Conservation (phyloP, 2,888 invertebrate species). For the Notodonta ziczac region DNA sequence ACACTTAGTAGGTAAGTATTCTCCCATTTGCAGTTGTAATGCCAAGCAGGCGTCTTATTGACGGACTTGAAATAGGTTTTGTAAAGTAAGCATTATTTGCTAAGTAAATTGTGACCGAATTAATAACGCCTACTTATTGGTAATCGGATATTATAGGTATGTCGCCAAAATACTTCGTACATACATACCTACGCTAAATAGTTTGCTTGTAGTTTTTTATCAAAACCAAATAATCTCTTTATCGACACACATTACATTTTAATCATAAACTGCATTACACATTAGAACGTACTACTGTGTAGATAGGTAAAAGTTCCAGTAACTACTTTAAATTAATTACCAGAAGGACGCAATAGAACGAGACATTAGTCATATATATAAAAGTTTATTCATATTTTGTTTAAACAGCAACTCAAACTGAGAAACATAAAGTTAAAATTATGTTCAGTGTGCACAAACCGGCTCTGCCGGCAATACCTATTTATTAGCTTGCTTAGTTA, state of each 20-base stretch:
- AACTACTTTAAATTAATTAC: not conserved
- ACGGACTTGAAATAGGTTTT: slow-evolving; percentile 17
- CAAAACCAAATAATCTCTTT: slow-evolving; percentile 26
- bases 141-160: slow-evolving; percentile 8
- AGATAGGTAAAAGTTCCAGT: not conserved
- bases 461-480: slow-evolving; percentile 33
- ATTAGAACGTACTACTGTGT: not conserved
- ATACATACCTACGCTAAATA: not conserved
- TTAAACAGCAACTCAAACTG: slow-evolving; percentile 16
- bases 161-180: slow-evolving; percentile 2
- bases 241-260: slow-evolving; percentile 18
- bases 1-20: slow-evolving; percentile 20
- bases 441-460: slow-evolving; percentile 42
- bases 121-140: slow-evolving; percentile 7
- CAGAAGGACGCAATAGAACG: not conserved
- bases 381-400: slow-evolving; percentile 15
- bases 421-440: slow-evolving; percentile 30
- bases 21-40: slow-evolving; percentile 20
- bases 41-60: slow-evolving; percentile 18
- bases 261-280: slow-evolving; percentile 3
- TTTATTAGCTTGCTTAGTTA: slow-evolving; percentile 17
- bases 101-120: slow-evolving; percentile 10
- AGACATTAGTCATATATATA: not conserved
- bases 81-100: slow-evolving; percentile 13
- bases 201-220: slow-evolving; percentile 26